Evolutionary conservation across 2,797 vertebrate species (phyloP), one percentile per base, ranked within the genome.

Genomic region (Mareca penelope): DNA sequence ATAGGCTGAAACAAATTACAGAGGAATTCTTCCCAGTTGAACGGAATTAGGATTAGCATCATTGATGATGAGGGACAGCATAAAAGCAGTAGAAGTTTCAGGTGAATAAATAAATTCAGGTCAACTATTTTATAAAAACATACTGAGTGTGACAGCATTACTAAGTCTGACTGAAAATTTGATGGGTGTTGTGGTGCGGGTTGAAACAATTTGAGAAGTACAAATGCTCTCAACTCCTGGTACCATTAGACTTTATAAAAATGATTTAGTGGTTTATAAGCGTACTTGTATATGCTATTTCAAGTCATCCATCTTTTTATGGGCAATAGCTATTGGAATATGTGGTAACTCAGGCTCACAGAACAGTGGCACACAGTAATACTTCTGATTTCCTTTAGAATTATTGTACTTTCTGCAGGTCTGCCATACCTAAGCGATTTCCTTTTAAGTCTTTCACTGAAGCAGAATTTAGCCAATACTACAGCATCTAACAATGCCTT

Each of bases 211-310:
- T 67, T 14, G 64, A 81, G 71, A 73, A 72, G 42, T 33, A 61
- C 40, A 72, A 57, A 72, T n/a, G 33, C 15, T 87, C 24, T 76
- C 64, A 61, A 5, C 6, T 44, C 59, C 48, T 73, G 52, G 42
- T n/a, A n/a, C n/a, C 65, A 33, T 50, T 28, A 53, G 70, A 33
- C 31, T 39, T 52, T 5, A n/a, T 23, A 33, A 46, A 81, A 44
- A 46, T 11, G 44, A 35, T 2, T 0, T 10, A 64, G 22, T 8
- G 37, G 35, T 81, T 55, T 1, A 0, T 33, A 44, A 90, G 22
- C 0, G 0, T 44, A 7, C 29, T 80, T 33, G 5, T 40, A 50
- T 44, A 15, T 12, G 1, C 22, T 18, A 5, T 19, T 64, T 69
- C 55, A 31, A 35, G 5, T 50, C 67, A 73, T 0, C 0, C n/a